Evolutionary conservation across 2,113 vertebrate genomes (phyloP).

Genomic region (Octodon degus): DNA sequence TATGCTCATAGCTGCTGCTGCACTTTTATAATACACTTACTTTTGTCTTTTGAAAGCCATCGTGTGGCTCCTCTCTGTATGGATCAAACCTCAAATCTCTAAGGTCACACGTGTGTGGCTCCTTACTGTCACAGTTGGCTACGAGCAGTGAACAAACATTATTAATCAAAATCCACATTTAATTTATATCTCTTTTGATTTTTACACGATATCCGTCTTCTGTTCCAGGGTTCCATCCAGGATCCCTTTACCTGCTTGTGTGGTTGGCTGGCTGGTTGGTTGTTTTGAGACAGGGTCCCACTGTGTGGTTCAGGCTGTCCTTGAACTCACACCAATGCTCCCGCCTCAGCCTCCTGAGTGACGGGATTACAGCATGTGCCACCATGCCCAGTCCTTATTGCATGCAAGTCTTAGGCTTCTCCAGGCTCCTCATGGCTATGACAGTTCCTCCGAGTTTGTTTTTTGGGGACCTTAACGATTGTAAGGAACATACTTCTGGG

Average conservation of each 20-base stretch:
- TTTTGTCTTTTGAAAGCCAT: not conserved
- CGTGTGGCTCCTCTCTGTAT: not conserved
- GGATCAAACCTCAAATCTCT: not conserved
- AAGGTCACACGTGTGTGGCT: not conserved
- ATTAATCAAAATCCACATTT: too few species aligned
- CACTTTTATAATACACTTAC: not conserved
- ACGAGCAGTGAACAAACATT: not conserved
- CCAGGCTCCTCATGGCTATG: not conserved
- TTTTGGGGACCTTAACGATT: not conserved
- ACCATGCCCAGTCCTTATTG: not conserved
- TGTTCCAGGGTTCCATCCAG: not conserved
- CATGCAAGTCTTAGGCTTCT: not conserved
- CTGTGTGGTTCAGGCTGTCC: not conserved
- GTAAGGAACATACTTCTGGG: not conserved
- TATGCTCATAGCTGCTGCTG: not conserved
- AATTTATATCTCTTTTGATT: not conserved
- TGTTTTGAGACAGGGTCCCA: not conserved
- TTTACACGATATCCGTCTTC: not conserved
- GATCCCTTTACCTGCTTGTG: not conserved
- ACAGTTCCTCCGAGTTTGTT: not conserved
- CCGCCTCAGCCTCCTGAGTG: not conserved
- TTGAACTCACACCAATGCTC: not conserved
- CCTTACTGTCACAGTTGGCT: not conserved
- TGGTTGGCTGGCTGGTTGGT: not conserved
- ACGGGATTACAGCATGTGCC: not conserved